Evolutionary conservation across 2,888 invertebrate species (phyloP).

Genomic region (Aromia moschata): DNA sequence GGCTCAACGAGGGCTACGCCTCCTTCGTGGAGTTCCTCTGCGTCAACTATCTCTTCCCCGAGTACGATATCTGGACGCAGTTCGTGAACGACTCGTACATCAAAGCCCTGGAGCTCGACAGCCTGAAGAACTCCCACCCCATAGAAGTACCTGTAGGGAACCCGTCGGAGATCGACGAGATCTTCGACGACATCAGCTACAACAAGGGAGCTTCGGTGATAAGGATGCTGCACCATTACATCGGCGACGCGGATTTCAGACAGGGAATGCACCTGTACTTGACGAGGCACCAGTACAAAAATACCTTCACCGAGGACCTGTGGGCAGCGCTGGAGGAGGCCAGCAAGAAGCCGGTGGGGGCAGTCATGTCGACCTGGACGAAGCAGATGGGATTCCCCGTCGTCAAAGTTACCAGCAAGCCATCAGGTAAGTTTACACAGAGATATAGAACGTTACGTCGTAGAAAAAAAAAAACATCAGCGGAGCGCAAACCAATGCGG

Average conservation of each 20-base stretch:
- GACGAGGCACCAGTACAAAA: constrained; percentile 86
- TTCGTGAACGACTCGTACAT: constrained; percentile 91
- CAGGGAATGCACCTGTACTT: constrained; percentile 93
- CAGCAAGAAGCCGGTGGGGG: constrained; percentile 87
- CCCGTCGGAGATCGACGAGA: constrained; percentile 95
- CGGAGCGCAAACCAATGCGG: no score
- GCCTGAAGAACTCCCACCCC: constrained; percentile 91
- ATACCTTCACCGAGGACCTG: constrained; percentile 92
- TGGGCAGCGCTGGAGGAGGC: constrained; percentile 91
- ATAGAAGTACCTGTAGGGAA: constrained; percentile 95
- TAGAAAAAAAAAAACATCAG: no score
- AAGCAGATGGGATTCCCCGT: constrained; percentile 97
- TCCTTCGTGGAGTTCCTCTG: constrained; percentile 96
- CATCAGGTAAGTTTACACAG: constrained; percentile 37
- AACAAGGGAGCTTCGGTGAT: constrained; percentile 95
- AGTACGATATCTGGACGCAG: constrained; percentile 97
- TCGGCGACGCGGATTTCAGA: constrained; percentile 91
- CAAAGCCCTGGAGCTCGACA: constrained; percentile 86
- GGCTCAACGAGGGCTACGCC: constrained; percentile 91
- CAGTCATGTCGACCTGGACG: constrained; percentile 97
- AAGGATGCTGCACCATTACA: constrained; percentile 92
- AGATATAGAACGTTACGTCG: no score
- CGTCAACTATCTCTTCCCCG: constrained; percentile 91
- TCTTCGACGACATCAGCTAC: constrained; percentile 97
- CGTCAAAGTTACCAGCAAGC: constrained; percentile 66